These are phyloP conservation scores for Formica aserva DNA, from an alignment of 2,888 invertebrate genomes.

Conservation along the genomic window DNA sequence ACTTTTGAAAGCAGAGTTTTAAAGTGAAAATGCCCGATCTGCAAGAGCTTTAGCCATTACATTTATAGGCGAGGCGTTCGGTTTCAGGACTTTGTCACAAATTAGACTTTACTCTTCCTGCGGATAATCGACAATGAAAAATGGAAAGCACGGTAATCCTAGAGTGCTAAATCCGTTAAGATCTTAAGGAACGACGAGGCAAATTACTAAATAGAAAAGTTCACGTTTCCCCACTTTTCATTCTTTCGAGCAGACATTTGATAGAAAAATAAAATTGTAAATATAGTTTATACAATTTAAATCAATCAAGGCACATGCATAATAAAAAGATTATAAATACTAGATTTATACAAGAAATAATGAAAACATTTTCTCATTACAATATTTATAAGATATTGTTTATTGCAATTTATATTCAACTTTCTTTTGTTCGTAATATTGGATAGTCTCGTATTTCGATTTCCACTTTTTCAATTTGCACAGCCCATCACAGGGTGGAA, in stretches of 20 bases:
- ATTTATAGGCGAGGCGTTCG: conserved; percentile 37
- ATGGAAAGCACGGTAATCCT: conserved; percentile 52
- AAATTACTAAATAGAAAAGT: background rate
- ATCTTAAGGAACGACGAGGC: conserved; percentile 24
- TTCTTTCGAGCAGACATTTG: background rate
- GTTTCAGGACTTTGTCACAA: conserved; percentile 46
- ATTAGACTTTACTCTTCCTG: conserved; percentile 46
- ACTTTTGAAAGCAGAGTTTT: conserved; percentile 51
- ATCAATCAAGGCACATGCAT: background rate
- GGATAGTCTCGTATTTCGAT: background rate
- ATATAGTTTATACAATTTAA: background rate
- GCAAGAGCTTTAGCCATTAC: conserved; percentile 26
- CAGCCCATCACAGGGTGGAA: background rate
- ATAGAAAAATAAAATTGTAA: background rate
- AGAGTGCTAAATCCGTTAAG: conserved; percentile 34
- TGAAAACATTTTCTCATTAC: background rate
- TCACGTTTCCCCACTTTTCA: background rate
- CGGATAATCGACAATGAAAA: conserved; percentile 24
- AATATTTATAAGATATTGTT: background rate
- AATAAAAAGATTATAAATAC: background rate
- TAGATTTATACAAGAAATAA: background rate
- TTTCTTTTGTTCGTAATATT: background rate
- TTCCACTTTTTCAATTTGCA: conserved; percentile 28
- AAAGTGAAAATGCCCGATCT: conserved; percentile 12
- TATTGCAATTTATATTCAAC: background rate